Base-by-base conservation (phyloP, 2,113 vertebrate species). In the Scomber japonicus region DNA sequence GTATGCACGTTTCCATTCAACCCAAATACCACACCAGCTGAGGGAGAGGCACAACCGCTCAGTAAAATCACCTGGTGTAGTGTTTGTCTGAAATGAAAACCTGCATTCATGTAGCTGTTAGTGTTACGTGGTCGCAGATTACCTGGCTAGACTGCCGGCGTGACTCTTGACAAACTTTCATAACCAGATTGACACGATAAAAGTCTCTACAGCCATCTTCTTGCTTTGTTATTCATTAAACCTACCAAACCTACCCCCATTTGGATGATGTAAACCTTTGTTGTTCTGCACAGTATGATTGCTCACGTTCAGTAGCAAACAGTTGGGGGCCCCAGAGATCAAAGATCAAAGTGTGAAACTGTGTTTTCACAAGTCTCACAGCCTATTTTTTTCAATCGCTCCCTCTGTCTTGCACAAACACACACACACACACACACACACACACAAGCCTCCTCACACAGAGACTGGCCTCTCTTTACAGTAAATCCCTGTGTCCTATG, bases 181-280 rank as follows among this genome's bases (percentile, higher is more conserved):
- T 75, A 71, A 80, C 54, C n/a, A 70, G 77, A 89, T 83, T 77
- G 80, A 61, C 56, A 69, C 0, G 3, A 68, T 68, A 81, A 56
- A 68, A 77, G 67, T 55, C 54, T 71, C 59, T 54, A 51, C 15
- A 53, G 74, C 21, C 51, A 30, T 74, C 81, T 71, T 19, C 71
- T 69, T 48, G 5, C 13, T 61, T 3, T 24, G 72, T 84, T 89
- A 81, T 85, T 86, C 63, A 78, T 82, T 85, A 78, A 90, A 73
- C 68, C 65, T 40, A 51, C 7, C 17, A 67, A 49, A 15, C 17
- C 21, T 21, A 21, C 31, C 63, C 69, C 60, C 4, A 3, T 45
- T n/a, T 64, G 63, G 17, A 21, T 85, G 67, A 84, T 49, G 51
- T 60, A 81, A 77, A 84, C 79, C 57, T 71, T 75, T 72, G 61